Evolutionary conservation across 2,888 invertebrate species (phyloP).

Genomic region (Acronicta psi): DNA sequence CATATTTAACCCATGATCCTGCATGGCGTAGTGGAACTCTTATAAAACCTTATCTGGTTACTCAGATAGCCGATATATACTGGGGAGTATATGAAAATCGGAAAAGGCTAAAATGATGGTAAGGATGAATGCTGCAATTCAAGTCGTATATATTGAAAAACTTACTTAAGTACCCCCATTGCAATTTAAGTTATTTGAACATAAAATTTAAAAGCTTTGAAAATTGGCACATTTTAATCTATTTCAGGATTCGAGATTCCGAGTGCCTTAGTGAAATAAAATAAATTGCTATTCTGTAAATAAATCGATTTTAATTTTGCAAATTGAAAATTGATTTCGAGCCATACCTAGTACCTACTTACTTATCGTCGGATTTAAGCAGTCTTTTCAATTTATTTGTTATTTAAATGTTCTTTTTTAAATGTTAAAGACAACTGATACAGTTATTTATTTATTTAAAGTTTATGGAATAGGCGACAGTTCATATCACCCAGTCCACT

Average conservation of each 20-base stretch:
- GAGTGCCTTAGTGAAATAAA: conserved; percentile 11
- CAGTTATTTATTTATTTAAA: conserved; percentile 3
- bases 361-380: not conserved
- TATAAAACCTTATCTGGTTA: too few species aligned
- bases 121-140: too few species aligned
- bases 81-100: too few species aligned
- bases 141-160: too few species aligned
- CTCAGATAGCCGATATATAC: too few species aligned
- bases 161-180: too few species aligned
- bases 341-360: too few species aligned
- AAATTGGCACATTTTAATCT: conserved; percentile 4
- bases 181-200: too few species aligned
- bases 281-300: conserved; percentile 16
- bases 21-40: too few species aligned
- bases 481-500: conserved; percentile 30
- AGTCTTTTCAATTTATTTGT: not conserved
- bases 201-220: too few species aligned
- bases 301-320: conserved; percentile 17
- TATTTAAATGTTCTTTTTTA: not conserved
- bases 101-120: too few species aligned
- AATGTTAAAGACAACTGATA: not conserved
- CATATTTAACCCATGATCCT: too few species aligned
- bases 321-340: not conserved
- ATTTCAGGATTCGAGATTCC: conserved; percentile 6
- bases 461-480: conserved; percentile 9